A percentile compares a stretch with the other conserved stretches of the same genome.
phyloP scores from a whole-genome alignment of 1,140 invertebrate genomes.

The Lepidostoma basale region DNA sequence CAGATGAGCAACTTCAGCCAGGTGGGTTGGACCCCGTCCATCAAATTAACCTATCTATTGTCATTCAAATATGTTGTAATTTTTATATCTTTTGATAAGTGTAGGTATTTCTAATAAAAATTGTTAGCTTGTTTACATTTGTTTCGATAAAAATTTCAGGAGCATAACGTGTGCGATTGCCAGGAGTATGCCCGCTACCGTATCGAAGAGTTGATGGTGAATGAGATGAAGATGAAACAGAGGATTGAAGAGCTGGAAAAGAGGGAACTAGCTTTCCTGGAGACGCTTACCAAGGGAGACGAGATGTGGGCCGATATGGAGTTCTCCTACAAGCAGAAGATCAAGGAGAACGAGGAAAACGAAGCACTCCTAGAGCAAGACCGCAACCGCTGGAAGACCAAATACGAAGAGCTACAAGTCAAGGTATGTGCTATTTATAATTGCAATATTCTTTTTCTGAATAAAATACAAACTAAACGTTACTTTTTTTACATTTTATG shows the following conservation, averaged over 20 bases:
- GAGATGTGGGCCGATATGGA: conserved; percentile 76
- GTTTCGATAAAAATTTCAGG: not conserved
- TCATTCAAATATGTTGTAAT: too few species aligned
- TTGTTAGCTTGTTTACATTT: too few species aligned
- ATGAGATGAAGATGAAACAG: conserved; percentile 52
- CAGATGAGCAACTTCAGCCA: too few species aligned
- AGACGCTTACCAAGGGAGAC: conserved; percentile 75
- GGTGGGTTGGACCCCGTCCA: too few species aligned
- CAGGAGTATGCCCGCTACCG: conserved; percentile 44
- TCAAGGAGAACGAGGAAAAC: conserved; percentile 58
- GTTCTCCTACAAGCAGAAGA: conserved; percentile 66
- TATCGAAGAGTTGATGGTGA: conserved; percentile 46
- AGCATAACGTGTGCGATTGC: not conserved
- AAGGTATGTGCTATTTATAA: too few species aligned
- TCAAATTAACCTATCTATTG: too few species aligned
- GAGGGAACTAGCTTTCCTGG: conserved; percentile 70
- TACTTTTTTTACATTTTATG: too few species aligned
- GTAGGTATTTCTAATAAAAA: too few species aligned
- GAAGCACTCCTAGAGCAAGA: conserved; percentile 47
- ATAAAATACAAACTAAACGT: too few species aligned
- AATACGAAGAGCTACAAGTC: conserved; percentile 54
- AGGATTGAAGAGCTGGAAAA: conserved; percentile 68
- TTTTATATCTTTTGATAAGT: too few species aligned
- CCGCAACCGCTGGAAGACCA: conserved; percentile 53
- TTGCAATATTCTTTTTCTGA: too few species aligned